Conservation (phyloP, 2,888 invertebrate genomes). For the Dromius quadrimaculatus region DNA sequence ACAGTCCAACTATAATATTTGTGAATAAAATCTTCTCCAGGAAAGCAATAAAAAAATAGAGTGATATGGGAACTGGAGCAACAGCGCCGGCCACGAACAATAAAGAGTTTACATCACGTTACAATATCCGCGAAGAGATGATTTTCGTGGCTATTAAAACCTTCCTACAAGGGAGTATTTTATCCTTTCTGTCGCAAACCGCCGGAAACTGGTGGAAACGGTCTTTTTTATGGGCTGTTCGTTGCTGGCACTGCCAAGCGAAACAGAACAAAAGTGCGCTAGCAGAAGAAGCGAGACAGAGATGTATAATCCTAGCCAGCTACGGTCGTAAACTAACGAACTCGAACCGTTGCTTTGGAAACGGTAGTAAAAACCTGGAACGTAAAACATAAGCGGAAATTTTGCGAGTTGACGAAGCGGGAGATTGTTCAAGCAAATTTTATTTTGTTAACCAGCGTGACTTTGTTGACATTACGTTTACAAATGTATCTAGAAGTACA, state of each 20-base stretch:
- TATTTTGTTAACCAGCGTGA: constrained; percentile 12
- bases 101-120: not conserved
- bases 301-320: constrained; percentile 16
- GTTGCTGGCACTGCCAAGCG: not conserved
- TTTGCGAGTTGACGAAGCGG: constrained; percentile 25
- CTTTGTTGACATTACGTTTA: no score
- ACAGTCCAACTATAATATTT: no score
- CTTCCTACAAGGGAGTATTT: constrained; percentile 24
- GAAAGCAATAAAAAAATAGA: not conserved
- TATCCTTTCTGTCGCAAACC: constrained; percentile 10
- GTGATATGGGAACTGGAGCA: not conserved
- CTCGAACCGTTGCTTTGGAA: constrained; percentile 39
- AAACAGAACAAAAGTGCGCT: constrained; percentile 10
- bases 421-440: constrained; percentile 12
- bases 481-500: no score
- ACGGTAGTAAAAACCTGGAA: constrained; percentile 29
- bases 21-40: not conserved
- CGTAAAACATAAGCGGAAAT: constrained; percentile 39
- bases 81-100: constrained; percentile 6
- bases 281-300: constrained; percentile 1
- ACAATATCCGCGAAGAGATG: constrained; percentile 13
- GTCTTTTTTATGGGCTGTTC: constrained; percentile 33
- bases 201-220: constrained; percentile 22
- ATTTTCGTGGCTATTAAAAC: constrained; percentile 36
- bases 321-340: constrained; percentile 40